A percentile compares a stretch with the other conserved stretches of the same genome.
phyloP scores from a whole-genome alignment of 2,797 vertebrate species.

The Hyperoplus lanceolatus region DNA sequence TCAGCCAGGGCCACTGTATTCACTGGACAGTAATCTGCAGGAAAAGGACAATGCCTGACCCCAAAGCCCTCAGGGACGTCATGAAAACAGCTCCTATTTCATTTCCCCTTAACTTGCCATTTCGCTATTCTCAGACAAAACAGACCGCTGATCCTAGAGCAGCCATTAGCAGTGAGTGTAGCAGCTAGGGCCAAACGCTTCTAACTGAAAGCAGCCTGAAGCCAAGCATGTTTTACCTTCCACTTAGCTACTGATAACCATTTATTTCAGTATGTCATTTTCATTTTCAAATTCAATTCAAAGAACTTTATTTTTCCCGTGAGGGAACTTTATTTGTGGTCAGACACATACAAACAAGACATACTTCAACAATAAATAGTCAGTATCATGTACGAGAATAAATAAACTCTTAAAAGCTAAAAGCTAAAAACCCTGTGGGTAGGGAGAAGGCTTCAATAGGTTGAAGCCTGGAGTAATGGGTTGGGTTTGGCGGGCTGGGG shows the following conservation, averaged over 20 bases:
- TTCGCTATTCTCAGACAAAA: constrained; percentile 27
- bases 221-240: background rate
- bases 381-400: no score
- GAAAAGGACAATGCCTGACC: constrained; percentile 62
- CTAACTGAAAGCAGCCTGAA: constrained; percentile 10
- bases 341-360: no score
- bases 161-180: constrained; percentile 36
- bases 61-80: constrained; percentile 62
- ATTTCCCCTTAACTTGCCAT: constrained; percentile 24
- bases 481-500: no score
- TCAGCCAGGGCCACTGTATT: constrained; percentile 60
- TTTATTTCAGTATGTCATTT: background rate
- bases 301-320: no score
- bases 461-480: no score
- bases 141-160: constrained; percentile 41
- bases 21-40: constrained; percentile 69
- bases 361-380: no score
- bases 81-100: constrained; percentile 61
- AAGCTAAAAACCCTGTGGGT: no score
- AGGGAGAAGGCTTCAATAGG: no score
- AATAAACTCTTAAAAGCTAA: no score
- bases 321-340: no score
- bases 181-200: constrained; percentile 25
- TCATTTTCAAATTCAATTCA: no score
- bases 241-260: background rate